Percentiles rank a stretch among this genome's conserved stretches.
Evolutionary conservation across 2,888 invertebrate genomes (phyloP).

Genomic region (Diplazon laetatorius): DNA sequence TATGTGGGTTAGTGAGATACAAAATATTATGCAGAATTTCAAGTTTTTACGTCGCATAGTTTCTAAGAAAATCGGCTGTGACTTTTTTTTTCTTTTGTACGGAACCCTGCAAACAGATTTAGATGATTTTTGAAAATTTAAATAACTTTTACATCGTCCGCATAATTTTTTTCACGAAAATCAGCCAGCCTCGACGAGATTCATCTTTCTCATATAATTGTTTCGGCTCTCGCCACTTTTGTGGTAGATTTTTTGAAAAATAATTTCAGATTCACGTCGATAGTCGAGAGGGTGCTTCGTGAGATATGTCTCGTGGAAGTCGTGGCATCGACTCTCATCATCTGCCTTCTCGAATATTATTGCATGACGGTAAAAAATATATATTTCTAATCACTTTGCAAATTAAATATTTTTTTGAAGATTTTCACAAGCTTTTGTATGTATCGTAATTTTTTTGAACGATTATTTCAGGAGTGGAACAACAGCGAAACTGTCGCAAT

Average conservation of each 20-base stretch:
- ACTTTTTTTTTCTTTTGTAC: no score
- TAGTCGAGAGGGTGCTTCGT: conserved; percentile 72
- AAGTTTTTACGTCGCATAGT: no score
- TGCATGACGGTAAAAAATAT: conserved; percentile 73
- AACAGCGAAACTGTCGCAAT: conserved; percentile 45
- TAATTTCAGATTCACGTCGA: conserved; percentile 70
- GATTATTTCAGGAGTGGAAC: conserved; percentile 50
- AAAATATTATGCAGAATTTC: no score
- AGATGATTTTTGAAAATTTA: no score
- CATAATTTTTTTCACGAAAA: background rate
- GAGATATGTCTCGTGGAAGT: conserved; percentile 76
- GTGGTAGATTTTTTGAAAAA: background rate
- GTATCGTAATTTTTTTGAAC: conserved; percentile 4
- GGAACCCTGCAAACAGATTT: no score
- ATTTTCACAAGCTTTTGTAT: no score
- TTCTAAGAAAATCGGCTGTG: no score
- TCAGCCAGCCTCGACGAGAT: background rate
- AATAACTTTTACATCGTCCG: no score
- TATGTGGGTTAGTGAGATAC: no score
- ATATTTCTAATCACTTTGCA: no score
- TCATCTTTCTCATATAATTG: background rate
- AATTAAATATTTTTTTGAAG: no score
- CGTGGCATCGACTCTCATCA: conserved; percentile 75
- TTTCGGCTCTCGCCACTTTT: conserved; percentile 1
- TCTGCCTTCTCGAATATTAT: conserved; percentile 77